phyloP scores from a whole-genome alignment of 2,113 vertebrate genomes.

The Nibea albiflora region DNA sequence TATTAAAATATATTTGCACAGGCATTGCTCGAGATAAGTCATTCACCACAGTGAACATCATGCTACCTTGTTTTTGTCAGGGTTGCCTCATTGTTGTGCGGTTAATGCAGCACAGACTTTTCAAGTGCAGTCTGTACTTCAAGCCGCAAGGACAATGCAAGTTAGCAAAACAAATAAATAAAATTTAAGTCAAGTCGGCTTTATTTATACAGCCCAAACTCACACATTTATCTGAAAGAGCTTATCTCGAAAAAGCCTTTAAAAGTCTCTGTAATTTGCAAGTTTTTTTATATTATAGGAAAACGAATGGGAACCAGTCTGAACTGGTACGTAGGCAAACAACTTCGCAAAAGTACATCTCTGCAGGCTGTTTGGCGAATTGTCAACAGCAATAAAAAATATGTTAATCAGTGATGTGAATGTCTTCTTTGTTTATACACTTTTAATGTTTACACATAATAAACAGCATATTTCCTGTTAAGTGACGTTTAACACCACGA shows the following conservation, averaged over 20 bases:
- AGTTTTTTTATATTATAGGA: background rate
- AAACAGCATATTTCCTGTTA: background rate
- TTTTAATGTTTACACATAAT: background rate
- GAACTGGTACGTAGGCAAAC: background rate
- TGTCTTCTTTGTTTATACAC: background rate
- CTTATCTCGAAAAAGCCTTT: background rate
- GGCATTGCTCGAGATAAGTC: background rate
- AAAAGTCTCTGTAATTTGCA: background rate
- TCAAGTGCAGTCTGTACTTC: background rate
- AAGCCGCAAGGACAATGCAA: background rate
- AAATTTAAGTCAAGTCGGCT: background rate
- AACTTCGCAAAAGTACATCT: background rate
- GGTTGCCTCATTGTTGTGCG: background rate
- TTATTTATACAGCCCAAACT: background rate
- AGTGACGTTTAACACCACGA: background rate
- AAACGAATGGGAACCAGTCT: background rate
- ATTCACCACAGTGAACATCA: background rate
- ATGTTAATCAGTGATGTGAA: background rate
- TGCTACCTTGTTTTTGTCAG: background rate
- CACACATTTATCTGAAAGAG: background rate
- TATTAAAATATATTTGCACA: background rate
- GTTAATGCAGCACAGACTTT: background rate
- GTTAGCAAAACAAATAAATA: background rate
- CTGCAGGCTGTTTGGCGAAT: background rate
- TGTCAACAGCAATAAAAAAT: background rate